Evolutionary conservation across 2,797 vertebrate genomes (phyloP).

Genomic region (Gallirallus australis): DNA sequence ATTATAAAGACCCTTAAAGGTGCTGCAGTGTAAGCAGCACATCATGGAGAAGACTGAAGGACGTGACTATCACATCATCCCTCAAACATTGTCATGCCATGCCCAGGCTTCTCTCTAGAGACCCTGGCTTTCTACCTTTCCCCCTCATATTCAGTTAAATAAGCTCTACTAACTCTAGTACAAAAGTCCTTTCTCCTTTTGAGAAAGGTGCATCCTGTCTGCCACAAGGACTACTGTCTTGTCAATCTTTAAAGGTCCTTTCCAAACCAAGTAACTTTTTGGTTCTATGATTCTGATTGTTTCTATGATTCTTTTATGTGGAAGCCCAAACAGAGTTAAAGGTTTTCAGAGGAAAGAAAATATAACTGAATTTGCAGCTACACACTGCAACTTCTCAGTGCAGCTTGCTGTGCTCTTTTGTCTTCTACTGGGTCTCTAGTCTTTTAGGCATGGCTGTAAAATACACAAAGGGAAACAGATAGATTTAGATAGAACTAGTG

Average conservation of each 20-base stretch:
- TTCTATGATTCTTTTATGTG: background rate
- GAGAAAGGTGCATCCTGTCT: background rate
- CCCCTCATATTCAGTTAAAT: background rate
- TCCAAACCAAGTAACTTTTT: background rate
- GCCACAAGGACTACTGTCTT: accelerated
- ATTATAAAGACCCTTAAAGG: background rate
- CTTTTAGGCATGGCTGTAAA: background rate
- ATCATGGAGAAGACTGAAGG: background rate
- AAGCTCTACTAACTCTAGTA: background rate
- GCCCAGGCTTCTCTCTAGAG: background rate
- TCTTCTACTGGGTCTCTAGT: background rate
- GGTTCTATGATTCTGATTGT: background rate
- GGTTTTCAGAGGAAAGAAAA: background rate
- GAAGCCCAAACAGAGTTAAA: background rate
- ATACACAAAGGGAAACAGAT: accelerated
- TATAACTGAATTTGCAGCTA: background rate
- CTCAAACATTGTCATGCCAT: background rate
- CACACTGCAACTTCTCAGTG: background rate
- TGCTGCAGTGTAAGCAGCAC: too few relatives aligned
- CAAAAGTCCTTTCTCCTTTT: background rate
- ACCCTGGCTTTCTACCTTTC: background rate
- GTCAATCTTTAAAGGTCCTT: background rate
- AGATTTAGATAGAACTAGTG: background rate
- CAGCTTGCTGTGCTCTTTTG: background rate
- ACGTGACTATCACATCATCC: background rate